Base-by-base conservation (phyloP, 2,113 vertebrate genomes). In the Sisor rabdophorus region DNA sequence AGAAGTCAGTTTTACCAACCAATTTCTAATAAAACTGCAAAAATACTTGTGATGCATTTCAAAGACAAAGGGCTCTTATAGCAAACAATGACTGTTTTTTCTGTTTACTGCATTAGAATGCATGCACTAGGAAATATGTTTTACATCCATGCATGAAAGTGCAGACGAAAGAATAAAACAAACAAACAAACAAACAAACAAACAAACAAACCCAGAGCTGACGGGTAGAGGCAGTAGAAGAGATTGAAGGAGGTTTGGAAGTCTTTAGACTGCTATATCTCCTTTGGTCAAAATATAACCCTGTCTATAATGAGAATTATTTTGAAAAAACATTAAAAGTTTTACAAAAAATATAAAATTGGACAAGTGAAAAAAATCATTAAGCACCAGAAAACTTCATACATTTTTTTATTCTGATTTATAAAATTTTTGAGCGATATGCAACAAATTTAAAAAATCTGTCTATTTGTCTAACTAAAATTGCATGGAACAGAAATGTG, bases 261-360 rank as follows among this genome's bases (percentile, higher is more conserved):
- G 89, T 91, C 87, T 86, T 92, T 85, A 98, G 91, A 88, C 93
- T 96, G 92, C 85, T 94, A 89, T 95, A 95, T 86, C 92, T 98
- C 92, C 94, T 96, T 84, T 94, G 93, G 92, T 96, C 95, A 70
- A 93, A 93, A 91, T 96, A 96, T 83, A 95, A 88, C 89, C 95
- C 95, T 85, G 92, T 94, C 95, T 98, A 86, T 84, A 86, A 84
- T 77, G 73, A 9, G 82, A 64, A 86, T 83, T n/a, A n/a, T n/a
- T n/a, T n/a, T n/a, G n/a, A n/a, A n/a, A n/a, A n/a, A n/a, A n/a
- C n/a, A n/a, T n/a, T n/a, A n/a, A n/a, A n/a, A n/a, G n/a, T n/a
- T n/a, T n/a, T n/a, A n/a, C n/a, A n/a, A n/a, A n/a, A n/a, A n/a
- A n/a, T n/a, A n/a, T 2, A 48, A 52, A 32, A 47, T 1, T 4